Conservation (phyloP, 1,140 invertebrate genomes). For the Drosophila equinoxialis region DNA sequence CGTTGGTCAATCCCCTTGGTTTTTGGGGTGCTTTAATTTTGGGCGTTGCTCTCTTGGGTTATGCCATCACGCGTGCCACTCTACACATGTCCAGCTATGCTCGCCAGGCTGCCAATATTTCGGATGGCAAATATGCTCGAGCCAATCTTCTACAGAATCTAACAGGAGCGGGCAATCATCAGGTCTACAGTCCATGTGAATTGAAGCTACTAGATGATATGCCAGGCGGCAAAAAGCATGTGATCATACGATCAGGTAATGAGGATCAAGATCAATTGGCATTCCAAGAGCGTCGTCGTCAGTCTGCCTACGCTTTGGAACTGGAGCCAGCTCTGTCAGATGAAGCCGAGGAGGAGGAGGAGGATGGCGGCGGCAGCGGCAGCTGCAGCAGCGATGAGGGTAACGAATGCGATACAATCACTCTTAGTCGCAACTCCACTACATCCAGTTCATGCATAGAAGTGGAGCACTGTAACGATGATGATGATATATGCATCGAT, state of each 20-base stretch:
- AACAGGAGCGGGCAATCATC: slow-evolving; percentile 35
- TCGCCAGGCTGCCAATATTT: slow-evolving; percentile 50
- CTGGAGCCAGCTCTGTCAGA: slow-evolving; percentile 69
- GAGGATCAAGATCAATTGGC: slow-evolving; percentile 12
- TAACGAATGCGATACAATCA: slow-evolving; percentile 51
- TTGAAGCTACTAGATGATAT: slow-evolving; percentile 68
- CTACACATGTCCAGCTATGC: slow-evolving; percentile 68
- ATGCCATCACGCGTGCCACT: slow-evolving; percentile 77
- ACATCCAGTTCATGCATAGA: slow-evolving; percentile 55
- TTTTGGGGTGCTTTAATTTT: slow-evolving; percentile 86
- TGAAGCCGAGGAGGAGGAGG: slow-evolving; percentile 18
- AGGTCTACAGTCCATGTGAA: slow-evolving; percentile 66
- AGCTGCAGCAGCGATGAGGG: slow-evolving; percentile 53
- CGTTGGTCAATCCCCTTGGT: slow-evolving; percentile 84
- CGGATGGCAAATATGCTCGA: slow-evolving; percentile 63
- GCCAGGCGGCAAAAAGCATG: slow-evolving; percentile 36
- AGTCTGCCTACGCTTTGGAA: slow-evolving; percentile 61
- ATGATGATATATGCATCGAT: slow-evolving; percentile 47
- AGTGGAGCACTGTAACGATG: slow-evolving; percentile 26
- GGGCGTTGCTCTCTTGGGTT: slow-evolving; percentile 84
- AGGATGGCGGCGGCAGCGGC: not conserved
- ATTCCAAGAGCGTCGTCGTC: slow-evolving; percentile 39
- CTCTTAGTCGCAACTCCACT: slow-evolving; percentile 49
- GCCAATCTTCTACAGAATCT: slow-evolving; percentile 57
- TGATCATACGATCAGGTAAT: slow-evolving; percentile 37